Evolutionary conservation across 30 jellyfish, hydroid and myxozoan species (phyloP), one percentile per base, ranked within the genome.

Genomic region (Rhopilema esculentum): DNA sequence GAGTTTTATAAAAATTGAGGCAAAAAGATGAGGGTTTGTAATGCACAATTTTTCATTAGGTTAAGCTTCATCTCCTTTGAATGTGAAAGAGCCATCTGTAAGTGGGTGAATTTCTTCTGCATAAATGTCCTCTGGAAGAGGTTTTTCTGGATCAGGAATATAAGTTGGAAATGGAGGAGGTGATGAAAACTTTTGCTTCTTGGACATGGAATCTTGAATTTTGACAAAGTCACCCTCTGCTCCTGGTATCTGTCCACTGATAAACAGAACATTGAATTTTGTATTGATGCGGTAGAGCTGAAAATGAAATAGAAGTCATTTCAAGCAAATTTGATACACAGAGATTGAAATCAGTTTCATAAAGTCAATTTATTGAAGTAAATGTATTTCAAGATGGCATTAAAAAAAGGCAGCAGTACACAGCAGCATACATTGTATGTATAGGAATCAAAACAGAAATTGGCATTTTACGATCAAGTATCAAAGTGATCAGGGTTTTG

Each of bases 281-380:
- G 98, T 96, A 85, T 96, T 96, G 83, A 96, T 83, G 63, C 99
- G 97, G 23, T 82, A 72, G 8, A 96, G 87, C 99, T 96, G 66
- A 51, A 63, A 63, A 63, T 63, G n/a, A 24, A 63, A 63, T 7
- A 24, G 29, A 63, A 63, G n/a, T 63, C n/a, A 18, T 63, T 63
- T 63, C 8, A 63, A 63, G 8, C n/a, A 2, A 18, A 69, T 17
- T 15, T 22, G 67, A 26, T 2, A 16, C 57, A 40, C 57, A 2
- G 6, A 2, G 57, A 2, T 40, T 40, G 57, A 40, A n/a, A n/a
- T n/a, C n/a, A n/a, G n/a, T n/a, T n/a, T n/a, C n/a, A n/a, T n/a
- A n/a, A n/a, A n/a, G n/a, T n/a, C n/a, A n/a, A n/a, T n/a, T n/a
- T n/a, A n/a, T n/a, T n/a, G n/a, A n/a, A n/a, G n/a, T n/a, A n/a